These are phyloP conservation scores for Abscondita cerata DNA, from an alignment of 2,888 invertebrate genomes.

Conservation along the genomic window DNA sequence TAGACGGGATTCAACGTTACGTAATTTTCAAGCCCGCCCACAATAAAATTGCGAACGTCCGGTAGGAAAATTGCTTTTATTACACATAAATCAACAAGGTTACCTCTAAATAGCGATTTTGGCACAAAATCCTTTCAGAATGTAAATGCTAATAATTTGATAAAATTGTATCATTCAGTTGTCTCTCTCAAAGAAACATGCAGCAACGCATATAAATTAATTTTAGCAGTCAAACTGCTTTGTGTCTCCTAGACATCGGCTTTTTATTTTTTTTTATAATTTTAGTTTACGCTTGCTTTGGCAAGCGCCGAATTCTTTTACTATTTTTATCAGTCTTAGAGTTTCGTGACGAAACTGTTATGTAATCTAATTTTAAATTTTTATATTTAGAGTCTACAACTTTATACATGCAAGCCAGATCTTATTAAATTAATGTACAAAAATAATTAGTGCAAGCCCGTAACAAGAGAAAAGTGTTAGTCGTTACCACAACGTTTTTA, in stretches of 20 bases:
- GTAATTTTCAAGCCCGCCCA: constrained; percentile 21
- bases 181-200: constrained; percentile 8
- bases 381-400: constrained; percentile 39
- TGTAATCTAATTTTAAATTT: constrained; percentile 44
- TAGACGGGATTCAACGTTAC: constrained; percentile 8
- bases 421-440: neutral
- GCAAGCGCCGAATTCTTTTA: neutral
- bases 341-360: constrained; percentile 1
- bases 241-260: neutral
- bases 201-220: neutral
- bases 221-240: neutral
- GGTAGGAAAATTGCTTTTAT: constrained; percentile 23
- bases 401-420: constrained; percentile 2
- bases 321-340: constrained; percentile 9
- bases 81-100: constrained; percentile 20
- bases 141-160: constrained; percentile 18
- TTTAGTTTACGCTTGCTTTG: neutral
- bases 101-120: constrained; percentile 8
- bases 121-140: neutral
- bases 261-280: no score
- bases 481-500: constrained; percentile 51
- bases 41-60: constrained; percentile 23
- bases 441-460: neutral
- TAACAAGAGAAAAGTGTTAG: constrained; percentile 11
- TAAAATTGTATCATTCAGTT: constrained; percentile 5